Evolutionary conservation across 2,113 vertebrate genomes (phyloP).

Genomic region (Conger conger): DNA sequence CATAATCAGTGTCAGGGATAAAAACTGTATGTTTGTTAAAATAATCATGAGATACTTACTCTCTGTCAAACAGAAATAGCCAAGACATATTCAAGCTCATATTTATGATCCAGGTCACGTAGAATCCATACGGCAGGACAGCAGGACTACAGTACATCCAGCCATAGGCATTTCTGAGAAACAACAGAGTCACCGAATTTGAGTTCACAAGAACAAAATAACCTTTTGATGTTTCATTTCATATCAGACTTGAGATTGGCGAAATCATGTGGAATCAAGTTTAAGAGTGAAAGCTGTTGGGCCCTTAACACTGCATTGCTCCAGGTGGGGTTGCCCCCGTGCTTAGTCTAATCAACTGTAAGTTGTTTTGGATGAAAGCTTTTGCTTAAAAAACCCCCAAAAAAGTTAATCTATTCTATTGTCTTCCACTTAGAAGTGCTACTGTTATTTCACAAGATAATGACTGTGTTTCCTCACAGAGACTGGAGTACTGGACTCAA

Average conservation of each 20-base stretch:
- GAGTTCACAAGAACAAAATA: background rate
- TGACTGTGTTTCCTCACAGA: background rate
- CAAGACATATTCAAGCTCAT: slow-evolving; percentile 54
- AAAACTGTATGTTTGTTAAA: background rate
- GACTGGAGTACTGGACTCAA: background rate
- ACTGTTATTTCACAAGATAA: background rate
- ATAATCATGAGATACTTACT: slow-evolving; percentile 48
- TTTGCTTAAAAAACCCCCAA: too few species aligned
- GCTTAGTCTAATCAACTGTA: too few species aligned
- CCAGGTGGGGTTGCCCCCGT: too few species aligned
- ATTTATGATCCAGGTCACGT: slow-evolving; percentile 51
- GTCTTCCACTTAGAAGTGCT: background rate
- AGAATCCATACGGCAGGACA: slow-evolving; percentile 61
- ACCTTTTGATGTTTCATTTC: background rate
- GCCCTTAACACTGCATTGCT: too few species aligned
- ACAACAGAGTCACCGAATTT: slow-evolving; percentile 2
- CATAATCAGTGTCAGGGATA: background rate
- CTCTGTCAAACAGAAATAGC: slow-evolving; percentile 65
- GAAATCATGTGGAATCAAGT: background rate
- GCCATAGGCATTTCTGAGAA: slow-evolving; percentile 46
- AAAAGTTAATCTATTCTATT: background rate
- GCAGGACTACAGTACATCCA: slow-evolving; percentile 62
- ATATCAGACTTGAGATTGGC: background rate
- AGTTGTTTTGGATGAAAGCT: too few species aligned
- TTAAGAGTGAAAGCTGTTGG: background rate